Percentiles rank a stretch among this genome's conserved stretches.
These are phyloP conservation scores for Lapara coniferarum DNA, from an alignment of 2,888 invertebrate genomes.

Conservation along the genomic window DNA sequence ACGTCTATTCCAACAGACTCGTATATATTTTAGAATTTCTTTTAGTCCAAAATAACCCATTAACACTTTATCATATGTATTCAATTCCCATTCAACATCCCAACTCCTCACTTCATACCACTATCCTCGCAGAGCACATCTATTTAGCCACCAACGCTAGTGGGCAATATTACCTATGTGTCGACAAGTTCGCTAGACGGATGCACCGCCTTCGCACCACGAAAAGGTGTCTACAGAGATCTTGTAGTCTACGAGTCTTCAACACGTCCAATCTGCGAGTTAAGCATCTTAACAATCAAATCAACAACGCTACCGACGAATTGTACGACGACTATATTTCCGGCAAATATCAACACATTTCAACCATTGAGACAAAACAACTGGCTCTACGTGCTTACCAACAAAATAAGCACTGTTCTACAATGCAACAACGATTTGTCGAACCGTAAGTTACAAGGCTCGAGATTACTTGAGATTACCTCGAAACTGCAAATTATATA, in stretches of 20 bases:
- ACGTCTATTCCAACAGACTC: constrained; percentile 39
- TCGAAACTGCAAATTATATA: not conserved
- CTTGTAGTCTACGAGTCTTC: not conserved
- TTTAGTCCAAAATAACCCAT: constrained; percentile 32
- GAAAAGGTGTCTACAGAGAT: not conserved
- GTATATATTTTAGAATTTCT: constrained; percentile 42
- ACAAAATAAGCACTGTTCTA: not conserved
- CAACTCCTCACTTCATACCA: constrained; percentile 39
- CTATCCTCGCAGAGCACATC: constrained; percentile 45
- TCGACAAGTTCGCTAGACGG: too few species aligned
- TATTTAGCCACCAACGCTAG: constrained; percentile 36
- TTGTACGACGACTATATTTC: not conserved
- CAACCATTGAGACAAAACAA: not conserved
- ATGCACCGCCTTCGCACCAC: not conserved
- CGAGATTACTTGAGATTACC: not conserved
- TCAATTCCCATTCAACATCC: constrained; percentile 44
- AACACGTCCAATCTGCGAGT: not conserved
- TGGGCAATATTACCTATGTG: too few species aligned
- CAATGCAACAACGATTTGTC: not conserved
- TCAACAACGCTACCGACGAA: not conserved
- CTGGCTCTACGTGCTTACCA: not conserved
- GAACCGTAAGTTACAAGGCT: not conserved
- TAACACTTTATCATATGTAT: constrained; percentile 42
- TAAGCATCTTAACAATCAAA: not conserved
- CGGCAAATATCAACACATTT: not conserved